Base-by-base conservation (phyloP, 2,888 invertebrate species). In the Ptychoptera contaminata region DNA sequence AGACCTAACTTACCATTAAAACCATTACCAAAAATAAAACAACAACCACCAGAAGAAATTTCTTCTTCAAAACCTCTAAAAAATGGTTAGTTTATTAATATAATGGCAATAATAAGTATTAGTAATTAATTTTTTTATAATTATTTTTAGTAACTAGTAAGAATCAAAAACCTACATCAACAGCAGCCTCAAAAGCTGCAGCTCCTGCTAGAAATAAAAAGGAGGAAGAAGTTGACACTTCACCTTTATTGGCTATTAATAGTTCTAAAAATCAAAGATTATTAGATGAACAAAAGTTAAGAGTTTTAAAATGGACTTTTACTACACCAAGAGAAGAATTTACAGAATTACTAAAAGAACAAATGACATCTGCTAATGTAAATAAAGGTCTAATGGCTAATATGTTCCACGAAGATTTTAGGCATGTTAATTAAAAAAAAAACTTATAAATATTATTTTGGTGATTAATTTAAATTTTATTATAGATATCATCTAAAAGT, bases 241-340 rank as follows among this genome's bases (percentile, higher is more conserved):
- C 82, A 0, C 86, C 90, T 1, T 65, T 90, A 2, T 68, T 94
- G 39, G 79, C 81, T 1, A 73, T 77, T 14, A 91, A 90, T 58
- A 87, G 82, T 57, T 71, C 86, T 42, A 97, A 97, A 63, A 86
- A 90, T 60, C 92, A 93, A 61, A 74, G 98, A 44, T 76, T 88
- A 39, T 82, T 90, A 40, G 97, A 98, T 58, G 97, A 98, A 61
- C 90, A 88, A 56, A 87, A 87, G 62, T 70, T 96, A 46, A 91
- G 91, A 69, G 80, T 85, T 6, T 67, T 96, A 15, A 92, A 90
- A 62, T 96, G 96, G 96, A 91, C 93, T 61, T 97, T 97, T 58
- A 82, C 87, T 0, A 77, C 84, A 1, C 94, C 97, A 0, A 73
- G 92, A 23, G 85, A 86, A 55, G 97, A 98, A 59, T 97, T 94